Percentiles rank a stretch among this genome's conserved stretches.
phyloP scores from a whole-genome alignment of 2,797 vertebrate species.

The Adelosebastes latens region DNA sequence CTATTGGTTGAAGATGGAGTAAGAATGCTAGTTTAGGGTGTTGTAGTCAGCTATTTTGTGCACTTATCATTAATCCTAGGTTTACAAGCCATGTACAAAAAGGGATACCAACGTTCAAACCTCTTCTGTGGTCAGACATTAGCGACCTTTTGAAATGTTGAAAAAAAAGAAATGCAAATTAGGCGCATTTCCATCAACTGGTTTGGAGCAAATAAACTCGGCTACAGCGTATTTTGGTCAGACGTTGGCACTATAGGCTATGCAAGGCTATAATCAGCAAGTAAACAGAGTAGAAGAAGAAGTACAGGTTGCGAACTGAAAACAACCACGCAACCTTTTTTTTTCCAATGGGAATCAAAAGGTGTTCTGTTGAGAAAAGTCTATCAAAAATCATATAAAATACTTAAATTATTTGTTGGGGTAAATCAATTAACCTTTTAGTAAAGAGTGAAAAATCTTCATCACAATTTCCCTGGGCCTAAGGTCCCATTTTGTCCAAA shows the following conservation, averaged over 20 bases:
- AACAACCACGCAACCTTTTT: neutral
- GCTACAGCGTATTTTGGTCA: too few species aligned
- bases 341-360: neutral
- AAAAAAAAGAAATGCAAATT: too few species aligned
- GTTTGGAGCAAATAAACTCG: too few species aligned
- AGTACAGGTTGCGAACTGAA: too few species aligned
- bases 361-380: neutral
- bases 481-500: neutral
- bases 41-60: neutral
- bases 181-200: too few species aligned
- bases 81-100: neutral
- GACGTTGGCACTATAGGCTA: too few species aligned
- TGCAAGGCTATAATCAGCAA: too few species aligned
- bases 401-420: neutral
- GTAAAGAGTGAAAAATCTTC: neutral
- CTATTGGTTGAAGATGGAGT: neutral
- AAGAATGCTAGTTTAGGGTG: neutral
- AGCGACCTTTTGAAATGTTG: too few species aligned
- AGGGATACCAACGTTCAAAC: neutral
- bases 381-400: neutral
- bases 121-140: neutral
- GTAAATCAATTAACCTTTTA: neutral
- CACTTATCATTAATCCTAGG: neutral
- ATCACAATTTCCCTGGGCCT: neutral
- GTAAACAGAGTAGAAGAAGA: too few species aligned